A percentile compares a stretch with the other conserved stretches of the same genome.
Conservation (phyloP, 2,888 invertebrate species). For the Polylopha cassiicola region DNA sequence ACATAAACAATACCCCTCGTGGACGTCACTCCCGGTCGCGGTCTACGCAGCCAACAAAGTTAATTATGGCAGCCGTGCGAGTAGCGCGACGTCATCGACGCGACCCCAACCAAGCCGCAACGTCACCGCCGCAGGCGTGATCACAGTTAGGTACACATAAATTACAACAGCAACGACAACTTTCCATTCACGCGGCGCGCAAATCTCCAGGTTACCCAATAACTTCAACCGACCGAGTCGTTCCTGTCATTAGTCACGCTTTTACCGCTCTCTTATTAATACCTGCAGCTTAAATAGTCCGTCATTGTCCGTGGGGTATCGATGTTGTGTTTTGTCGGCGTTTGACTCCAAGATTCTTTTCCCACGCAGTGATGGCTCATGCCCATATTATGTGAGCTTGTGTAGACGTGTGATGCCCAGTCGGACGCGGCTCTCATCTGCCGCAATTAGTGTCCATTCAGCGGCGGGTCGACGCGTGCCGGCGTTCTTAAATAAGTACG, state of each 20-base stretch:
- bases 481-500: constrained; percentile 42
- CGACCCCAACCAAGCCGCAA: constrained; percentile 6
- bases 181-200: constrained; percentile 50
- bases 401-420: constrained; percentile 42
- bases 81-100: constrained; percentile 48
- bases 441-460: constrained; percentile 65
- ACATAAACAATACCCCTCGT: constrained; percentile 44
- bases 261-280: constrained; percentile 33
- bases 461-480: constrained; percentile 53
- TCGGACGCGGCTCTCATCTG: constrained; percentile 46
- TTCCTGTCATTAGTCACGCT: constrained; percentile 51
- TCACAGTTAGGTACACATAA: constrained; percentile 43
- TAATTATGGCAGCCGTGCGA: constrained; percentile 60
- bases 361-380: constrained; percentile 49
- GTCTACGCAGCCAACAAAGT: constrained; percentile 53
- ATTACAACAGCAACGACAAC: constrained; percentile 53
- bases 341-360: constrained; percentile 40
- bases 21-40: constrained; percentile 39
- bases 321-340: constrained; percentile 28
- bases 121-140: constrained; percentile 15
- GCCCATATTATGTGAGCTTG: constrained; percentile 37
- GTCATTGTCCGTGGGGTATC: constrained; percentile 37
- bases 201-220: constrained; percentile 52
- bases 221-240: constrained; percentile 40
- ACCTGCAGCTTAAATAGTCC: constrained; percentile 34